Conservation (phyloP, 2,888 invertebrate genomes). For the Cantharis rustica region DNA sequence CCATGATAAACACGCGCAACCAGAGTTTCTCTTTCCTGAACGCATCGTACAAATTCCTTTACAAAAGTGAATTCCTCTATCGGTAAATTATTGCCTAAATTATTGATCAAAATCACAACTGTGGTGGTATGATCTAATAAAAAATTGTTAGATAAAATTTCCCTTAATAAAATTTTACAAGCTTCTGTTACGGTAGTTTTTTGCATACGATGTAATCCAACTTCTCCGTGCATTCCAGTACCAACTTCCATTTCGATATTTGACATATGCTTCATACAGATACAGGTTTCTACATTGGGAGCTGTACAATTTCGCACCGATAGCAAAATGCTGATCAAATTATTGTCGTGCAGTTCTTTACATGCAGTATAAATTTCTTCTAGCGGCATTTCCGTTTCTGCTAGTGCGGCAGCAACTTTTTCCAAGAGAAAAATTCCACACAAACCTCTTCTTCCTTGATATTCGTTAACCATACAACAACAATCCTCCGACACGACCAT, state of each 20-base stretch:
- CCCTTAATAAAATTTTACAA: constrained; percentile 57
- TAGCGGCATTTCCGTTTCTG: constrained; percentile 64
- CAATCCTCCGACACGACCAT: constrained; percentile 74
- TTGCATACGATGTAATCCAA: constrained; percentile 58
- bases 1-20: constrained; percentile 52
- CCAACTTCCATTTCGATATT: constrained; percentile 66
- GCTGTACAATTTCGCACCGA: constrained; percentile 70
- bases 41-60: constrained; percentile 47
- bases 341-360: constrained; percentile 54
- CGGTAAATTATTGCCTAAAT: constrained; percentile 72
- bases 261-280: constrained; percentile 31
- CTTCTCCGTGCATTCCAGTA: constrained; percentile 63
- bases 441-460: constrained; percentile 53
- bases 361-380: constrained; percentile 62
- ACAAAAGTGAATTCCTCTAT: constrained; percentile 72
- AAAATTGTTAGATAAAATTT: constrained; percentile 42
- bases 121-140: constrained; percentile 37
- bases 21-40: constrained; percentile 38
- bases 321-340: constrained; percentile 72
- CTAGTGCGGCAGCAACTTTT: constrained; percentile 78
- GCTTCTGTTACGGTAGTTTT: constrained; percentile 58
- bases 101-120: constrained; percentile 75
- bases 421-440: constrained; percentile 61
- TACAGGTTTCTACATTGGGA: constrained; percentile 58
- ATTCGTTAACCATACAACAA: constrained; percentile 50